Evolutionary conservation across 2,888 invertebrate genomes (phyloP).

Genomic region (Lucinisca nassula): DNA sequence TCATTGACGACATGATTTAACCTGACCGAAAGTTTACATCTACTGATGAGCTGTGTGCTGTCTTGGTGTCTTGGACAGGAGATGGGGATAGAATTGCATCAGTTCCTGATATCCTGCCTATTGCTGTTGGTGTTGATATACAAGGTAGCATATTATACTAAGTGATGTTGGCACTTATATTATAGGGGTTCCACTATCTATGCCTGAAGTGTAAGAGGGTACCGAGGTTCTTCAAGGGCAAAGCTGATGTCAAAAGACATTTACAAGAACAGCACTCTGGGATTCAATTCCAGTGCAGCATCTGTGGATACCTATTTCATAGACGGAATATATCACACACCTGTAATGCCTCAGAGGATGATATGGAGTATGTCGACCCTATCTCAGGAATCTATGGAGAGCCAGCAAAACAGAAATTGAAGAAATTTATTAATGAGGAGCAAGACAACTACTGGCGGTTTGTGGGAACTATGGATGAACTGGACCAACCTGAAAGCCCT

Average conservation of each 20-base stretch:
- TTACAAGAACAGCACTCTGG: neutral
- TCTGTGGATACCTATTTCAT: neutral
- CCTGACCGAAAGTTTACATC: too few species aligned
- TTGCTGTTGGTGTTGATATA: neutral
- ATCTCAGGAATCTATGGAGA: neutral
- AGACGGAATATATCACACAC: neutral
- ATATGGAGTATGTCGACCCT: neutral
- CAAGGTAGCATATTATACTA: neutral
- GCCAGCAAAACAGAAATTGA: neutral
- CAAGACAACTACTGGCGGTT: neutral
- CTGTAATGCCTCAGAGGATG: neutral
- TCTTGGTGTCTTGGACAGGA: too few species aligned
- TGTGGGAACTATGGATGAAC: too few species aligned
- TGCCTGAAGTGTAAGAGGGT: neutral
- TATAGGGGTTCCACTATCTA: neutral
- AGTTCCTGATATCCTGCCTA: too few species aligned
- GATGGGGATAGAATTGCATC: too few species aligned
- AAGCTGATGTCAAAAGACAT: neutral
- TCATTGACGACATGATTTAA: too few species aligned
- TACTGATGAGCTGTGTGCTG: too few species aligned
- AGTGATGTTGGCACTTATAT: neutral
- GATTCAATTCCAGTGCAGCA: neutral
- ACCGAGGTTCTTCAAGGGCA: neutral
- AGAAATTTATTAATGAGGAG: neutral
- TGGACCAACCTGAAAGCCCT: too few species aligned